Evolutionary conservation across 2,888 invertebrate species (phyloP).

Genomic region (Cylindroiulus punctatus): DNA sequence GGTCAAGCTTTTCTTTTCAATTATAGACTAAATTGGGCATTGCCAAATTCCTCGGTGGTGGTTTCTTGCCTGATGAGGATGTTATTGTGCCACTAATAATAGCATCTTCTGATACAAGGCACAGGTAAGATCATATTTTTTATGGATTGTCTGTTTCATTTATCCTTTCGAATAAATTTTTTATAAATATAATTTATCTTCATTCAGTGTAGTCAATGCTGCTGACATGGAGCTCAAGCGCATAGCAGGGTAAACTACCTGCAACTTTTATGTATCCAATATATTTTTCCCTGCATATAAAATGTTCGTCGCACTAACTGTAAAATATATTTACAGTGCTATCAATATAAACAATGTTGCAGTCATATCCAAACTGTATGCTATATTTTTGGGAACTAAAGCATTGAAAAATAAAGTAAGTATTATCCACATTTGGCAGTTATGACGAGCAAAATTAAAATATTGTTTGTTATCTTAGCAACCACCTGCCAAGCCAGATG

Average conservation of each 20-base stretch:
- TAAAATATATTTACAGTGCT: constrained; percentile 68
- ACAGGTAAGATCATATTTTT: constrained; percentile 62
- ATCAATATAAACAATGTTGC: constrained; percentile 80
- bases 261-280: not conserved
- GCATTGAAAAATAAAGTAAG: constrained; percentile 66
- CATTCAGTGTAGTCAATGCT: constrained; percentile 84
- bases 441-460: not conserved
- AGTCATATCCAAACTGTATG: constrained; percentile 80
- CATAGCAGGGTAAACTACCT: constrained; percentile 63
- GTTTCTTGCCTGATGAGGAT: constrained; percentile 79
- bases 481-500: constrained; percentile 69
- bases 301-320: constrained; percentile 4
- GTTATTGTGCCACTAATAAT: constrained; percentile 81
- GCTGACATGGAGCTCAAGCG: constrained; percentile 87
- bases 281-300: not conserved
- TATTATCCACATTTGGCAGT: not conserved
- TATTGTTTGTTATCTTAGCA: constrained; percentile 20
- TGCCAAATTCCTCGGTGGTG: constrained; percentile 82
- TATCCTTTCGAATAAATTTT: no score
- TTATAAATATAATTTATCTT: constrained; percentile 39
- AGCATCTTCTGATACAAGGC: constrained; percentile 86
- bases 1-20: constrained; percentile 50
- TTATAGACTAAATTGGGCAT: constrained; percentile 77
- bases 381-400: constrained; percentile 79
- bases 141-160: not conserved